Evolutionary conservation across 2,888 invertebrate species (phyloP), one percentile per base, ranked within the genome.

Genomic region (Pachymerium ferrugineum): DNA sequence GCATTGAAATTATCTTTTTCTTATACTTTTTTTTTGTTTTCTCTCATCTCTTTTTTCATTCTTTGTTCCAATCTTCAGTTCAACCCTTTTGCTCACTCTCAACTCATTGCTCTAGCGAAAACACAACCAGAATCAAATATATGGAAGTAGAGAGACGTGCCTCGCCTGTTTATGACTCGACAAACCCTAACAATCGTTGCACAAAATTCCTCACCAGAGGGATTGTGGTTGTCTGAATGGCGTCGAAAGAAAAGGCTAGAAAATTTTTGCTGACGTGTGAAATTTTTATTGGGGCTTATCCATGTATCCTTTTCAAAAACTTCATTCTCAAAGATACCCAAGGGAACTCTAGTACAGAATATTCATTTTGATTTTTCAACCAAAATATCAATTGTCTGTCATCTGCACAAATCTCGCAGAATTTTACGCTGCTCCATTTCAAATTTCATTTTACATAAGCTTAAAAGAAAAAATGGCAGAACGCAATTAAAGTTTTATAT

Each of bases 41-140:
- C 16, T 3, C 16, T 38, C 38, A 38, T 38, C 16, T 38, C 38
- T 38, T 14, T 38, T 14, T 12, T 38, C 16, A 3, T 8, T 38
- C 16, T 38, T 38, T 38, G 1, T 3, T 47, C 22, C 19, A 14
- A 28, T 25, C n/a, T 28, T 62, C 12, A 62, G 6, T 25, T 62
- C 62, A 62, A 62, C 62, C 62, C 62, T 62, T 62, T 62, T 62
- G 62, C 62, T 62, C 62, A 62, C 62, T 62, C 62, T 62, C 62
- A 28, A 62, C 62, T 62, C 62, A 62, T 62, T 62, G 62, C 62
- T 62, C 54, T 1, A 25, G 5, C 62, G 62, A 62, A 62, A 62
- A 62, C 62, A 25, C 62, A 62, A 62, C 62, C 62, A 62, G 62
- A 62, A 62, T 62, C 62, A 62, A 62, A 62, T 62, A 62, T 62